Evolutionary conservation across 1,140 invertebrate species (phyloP), one percentile per base, ranked within the genome.

Genomic region (Homarus americanus): DNA sequence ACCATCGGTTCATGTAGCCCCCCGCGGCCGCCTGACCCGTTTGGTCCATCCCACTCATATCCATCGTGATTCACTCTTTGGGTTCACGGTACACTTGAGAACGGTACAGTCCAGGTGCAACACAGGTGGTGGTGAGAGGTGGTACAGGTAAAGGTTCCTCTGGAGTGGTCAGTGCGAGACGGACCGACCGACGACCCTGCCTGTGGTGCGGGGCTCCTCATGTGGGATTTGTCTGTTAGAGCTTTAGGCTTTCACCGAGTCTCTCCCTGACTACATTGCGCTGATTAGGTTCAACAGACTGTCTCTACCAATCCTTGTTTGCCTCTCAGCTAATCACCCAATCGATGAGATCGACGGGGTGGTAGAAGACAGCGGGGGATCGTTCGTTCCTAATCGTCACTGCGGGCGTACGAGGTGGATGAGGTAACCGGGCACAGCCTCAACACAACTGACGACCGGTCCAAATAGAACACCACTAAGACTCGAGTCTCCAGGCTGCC

Each of bases 21-120:
- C 91, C 91, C 38, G 85, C 86, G 73, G 86, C 78, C 40, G 91
- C 86, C 75, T 92, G 91, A 17, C 85, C 85, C 41, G 91, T 80
- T 73, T 92, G 91, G 72, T 92, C 91, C 91, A 92, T 92, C n/a
- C 86, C 91, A 69, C 78, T 84, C 91, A 88, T 89, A 84, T 92
- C 91, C 91, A 92, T 88, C 63, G 15, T 89, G 80, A 38, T n/a
- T 78, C 80, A 83, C 80, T 83, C 10, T 28, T 84, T 63, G 63
- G 44, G 44, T 44, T 83, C 63, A 53, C 87, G 87, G 78, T 66
- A 75, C 66, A 82, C 58, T 89, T 28, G 66, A 69, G 66, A 72
- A 73, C 76, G 76, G 58, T 80, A 88, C 58, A 80, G 86, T 88
- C 86, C 79, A 79, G 86, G 76, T 44, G 76, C 4, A 73, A 28